Percentiles rank a stretch among this genome's conserved stretches.
Conservation (phyloP, 2,888 invertebrate genomes). For the Agrilus biguttatus region DNA sequence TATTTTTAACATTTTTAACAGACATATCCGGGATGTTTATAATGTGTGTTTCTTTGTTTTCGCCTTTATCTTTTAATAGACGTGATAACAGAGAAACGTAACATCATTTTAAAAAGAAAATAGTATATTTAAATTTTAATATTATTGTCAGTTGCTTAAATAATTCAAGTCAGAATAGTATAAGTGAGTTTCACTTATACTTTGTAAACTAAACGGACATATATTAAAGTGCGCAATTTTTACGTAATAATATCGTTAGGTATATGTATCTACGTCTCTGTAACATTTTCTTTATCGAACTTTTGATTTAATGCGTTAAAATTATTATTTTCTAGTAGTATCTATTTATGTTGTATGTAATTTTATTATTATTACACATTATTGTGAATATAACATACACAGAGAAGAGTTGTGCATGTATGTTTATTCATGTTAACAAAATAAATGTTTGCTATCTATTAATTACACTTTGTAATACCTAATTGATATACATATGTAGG, state of each 20-base stretch:
- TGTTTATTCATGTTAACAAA: too few relatives aligned
- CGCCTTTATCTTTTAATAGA: neutral
- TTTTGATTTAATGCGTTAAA: conserved; percentile 5
- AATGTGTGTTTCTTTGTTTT: neutral
- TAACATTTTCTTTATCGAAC: conserved; percentile 1
- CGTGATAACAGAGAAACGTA: too few relatives aligned
- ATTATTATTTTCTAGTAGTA: conserved; percentile 6
- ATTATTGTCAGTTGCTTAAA: too few relatives aligned
- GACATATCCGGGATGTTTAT: neutral
- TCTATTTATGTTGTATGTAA: conserved; percentile 3
- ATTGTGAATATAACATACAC: too few relatives aligned
- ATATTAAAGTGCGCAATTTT: too few relatives aligned
- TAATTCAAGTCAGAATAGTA: neutral
- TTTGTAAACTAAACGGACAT: conserved; percentile 3
- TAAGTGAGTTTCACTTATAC: conserved; percentile 3
- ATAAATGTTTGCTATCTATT: too few relatives aligned
- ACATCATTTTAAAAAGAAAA: too few relatives aligned
- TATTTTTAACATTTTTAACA: conserved; percentile 2
- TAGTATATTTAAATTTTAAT: too few relatives aligned
- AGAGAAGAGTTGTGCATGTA: too few relatives aligned
- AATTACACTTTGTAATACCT: too few relatives aligned
- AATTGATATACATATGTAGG: too few relatives aligned
- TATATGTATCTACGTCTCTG: neutral
- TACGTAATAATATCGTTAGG: too few relatives aligned
- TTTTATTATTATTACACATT: neutral